These are phyloP conservation scores for Harpagifer antarcticus DNA, from an alignment of 2,797 vertebrate genomes.

Conservation along the genomic window DNA sequence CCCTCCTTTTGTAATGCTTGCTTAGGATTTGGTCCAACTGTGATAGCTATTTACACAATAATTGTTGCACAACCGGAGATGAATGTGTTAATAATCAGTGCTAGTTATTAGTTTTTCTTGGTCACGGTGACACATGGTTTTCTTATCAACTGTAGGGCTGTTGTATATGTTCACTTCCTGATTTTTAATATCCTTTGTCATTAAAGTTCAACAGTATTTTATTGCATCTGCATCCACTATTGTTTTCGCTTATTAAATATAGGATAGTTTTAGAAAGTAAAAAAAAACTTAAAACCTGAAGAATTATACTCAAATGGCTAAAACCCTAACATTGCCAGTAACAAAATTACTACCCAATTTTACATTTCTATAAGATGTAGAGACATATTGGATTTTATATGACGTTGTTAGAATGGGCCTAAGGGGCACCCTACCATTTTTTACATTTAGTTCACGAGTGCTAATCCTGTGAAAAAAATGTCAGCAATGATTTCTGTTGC, in stretches of 20 bases:
- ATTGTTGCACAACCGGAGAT: neutral
- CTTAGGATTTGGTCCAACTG: neutral
- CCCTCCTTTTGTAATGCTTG: neutral
- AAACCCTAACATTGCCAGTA: neutral
- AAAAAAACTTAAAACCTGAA: neutral
- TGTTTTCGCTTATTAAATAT: neutral
- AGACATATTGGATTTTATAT: neutral
- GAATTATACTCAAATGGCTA: neutral
- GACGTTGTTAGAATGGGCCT: neutral
- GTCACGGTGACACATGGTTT: neutral
- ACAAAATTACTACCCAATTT: too few species aligned
- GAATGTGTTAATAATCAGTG: neutral
- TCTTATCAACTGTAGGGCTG: neutral
- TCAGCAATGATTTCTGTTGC: too few species aligned
- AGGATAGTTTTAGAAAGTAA: neutral
- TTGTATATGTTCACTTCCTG: neutral
- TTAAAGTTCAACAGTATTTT: neutral
- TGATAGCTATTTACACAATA: conserved; percentile 5
- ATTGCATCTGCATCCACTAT: neutral
- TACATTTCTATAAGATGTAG: too few species aligned
- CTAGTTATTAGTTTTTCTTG: neutral
- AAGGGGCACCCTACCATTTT: neutral
- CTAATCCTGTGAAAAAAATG: neutral
- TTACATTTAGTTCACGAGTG: too few species aligned
- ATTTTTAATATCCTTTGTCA: neutral